Conservation (phyloP, 2,113 vertebrate genomes). For the Bostrychus sinensis region DNA sequence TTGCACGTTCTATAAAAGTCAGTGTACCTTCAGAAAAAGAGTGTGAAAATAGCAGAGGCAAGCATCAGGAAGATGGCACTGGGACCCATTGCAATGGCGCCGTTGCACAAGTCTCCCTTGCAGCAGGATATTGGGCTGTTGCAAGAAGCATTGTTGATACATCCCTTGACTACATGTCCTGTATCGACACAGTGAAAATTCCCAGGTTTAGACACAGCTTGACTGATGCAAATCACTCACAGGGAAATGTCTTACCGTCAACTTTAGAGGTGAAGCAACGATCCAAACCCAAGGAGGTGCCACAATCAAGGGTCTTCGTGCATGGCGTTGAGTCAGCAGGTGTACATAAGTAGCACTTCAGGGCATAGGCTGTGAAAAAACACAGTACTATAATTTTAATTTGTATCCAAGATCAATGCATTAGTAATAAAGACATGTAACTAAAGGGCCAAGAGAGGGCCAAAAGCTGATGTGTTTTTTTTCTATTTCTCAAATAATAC, state of each 20-base stretch:
- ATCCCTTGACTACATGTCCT: slow-evolving; percentile 2
- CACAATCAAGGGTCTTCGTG: not conserved
- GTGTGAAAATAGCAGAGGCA: slow-evolving; percentile 21
- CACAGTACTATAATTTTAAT: no score
- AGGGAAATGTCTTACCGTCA: not conserved
- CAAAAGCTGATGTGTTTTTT: no score
- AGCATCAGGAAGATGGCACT: slow-evolving; percentile 39
- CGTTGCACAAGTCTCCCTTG: slow-evolving; percentile 40
- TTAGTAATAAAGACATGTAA: no score
- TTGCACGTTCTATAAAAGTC: no score
- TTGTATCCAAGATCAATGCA: no score
- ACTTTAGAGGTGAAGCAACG: not conserved
- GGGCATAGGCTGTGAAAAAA: slow-evolving; percentile 14
- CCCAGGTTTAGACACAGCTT: not conserved
- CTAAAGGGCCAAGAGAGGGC: no score
- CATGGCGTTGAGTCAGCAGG: not conserved
- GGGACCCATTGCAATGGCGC: slow-evolving; percentile 4
- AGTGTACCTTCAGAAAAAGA: slow-evolving; percentile 37
- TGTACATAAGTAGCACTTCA: slow-evolving; percentile 13
- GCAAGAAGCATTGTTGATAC: rapidly evolving
- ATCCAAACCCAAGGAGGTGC: rapidly evolving
- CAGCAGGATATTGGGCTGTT: slow-evolving; percentile 8
- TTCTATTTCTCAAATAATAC: no score
- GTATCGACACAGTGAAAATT: not conserved
- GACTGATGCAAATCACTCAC: no score